phyloP scores from a whole-genome alignment of 2,888 invertebrate genomes.

The Incurvaria masculella region DNA sequence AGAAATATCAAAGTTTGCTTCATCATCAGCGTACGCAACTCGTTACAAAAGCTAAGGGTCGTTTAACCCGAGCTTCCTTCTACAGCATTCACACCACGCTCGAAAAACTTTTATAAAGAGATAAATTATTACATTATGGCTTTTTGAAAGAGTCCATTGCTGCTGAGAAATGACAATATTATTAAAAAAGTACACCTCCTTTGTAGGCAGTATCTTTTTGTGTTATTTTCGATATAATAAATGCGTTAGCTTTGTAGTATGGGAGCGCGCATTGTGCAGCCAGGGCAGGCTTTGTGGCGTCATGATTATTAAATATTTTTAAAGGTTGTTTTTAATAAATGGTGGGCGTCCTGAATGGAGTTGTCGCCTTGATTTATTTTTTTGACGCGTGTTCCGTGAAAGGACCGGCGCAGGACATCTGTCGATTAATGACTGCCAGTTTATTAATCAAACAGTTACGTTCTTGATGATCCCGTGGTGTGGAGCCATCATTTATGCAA shows the following conservation, averaged over 20 bases:
- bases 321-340: slow-evolving; percentile 53
- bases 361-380: slow-evolving; percentile 48
- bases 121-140: slow-evolving; percentile 56
- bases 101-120: slow-evolving; percentile 54
- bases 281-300: slow-evolving; percentile 42
- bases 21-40: too few relatives aligned
- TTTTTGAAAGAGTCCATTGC: slow-evolving; percentile 58
- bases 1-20: too few relatives aligned
- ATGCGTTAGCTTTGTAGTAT: slow-evolving; percentile 49
- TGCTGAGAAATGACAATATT: slow-evolving; percentile 59
- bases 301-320: slow-evolving; percentile 53
- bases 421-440: neutral
- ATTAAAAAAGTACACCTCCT: slow-evolving; percentile 55
- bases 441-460: neutral
- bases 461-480: too few relatives aligned
- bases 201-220: slow-evolving; percentile 56
- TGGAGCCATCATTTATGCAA: too few relatives aligned
- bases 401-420: neutral
- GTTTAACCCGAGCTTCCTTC: slow-evolving; percentile 50
- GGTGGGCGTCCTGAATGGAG: slow-evolving; percentile 49
- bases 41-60: too few relatives aligned
- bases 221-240: slow-evolving; percentile 57
- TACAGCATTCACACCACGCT: slow-evolving; percentile 31
- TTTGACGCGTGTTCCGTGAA: slow-evolving; percentile 45
- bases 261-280: slow-evolving; percentile 46